A percentile compares a stretch with the other conserved stretches of the same genome.
Evolutionary conservation across 1,140 invertebrate species (phyloP).

Genomic region (Heliconius congener): DNA sequence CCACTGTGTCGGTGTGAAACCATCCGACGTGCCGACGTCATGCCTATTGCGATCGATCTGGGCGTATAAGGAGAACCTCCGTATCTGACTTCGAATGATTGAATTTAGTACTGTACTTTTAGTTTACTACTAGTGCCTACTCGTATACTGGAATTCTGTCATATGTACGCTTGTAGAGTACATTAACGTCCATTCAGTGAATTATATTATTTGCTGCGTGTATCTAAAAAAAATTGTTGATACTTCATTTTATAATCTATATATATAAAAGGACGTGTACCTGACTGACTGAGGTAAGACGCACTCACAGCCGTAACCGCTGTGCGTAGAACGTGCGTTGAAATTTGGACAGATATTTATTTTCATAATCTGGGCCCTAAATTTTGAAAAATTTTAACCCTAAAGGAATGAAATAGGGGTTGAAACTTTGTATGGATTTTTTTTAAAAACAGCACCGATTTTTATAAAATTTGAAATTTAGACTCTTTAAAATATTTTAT

Average conservation of each 20-base stretch:
- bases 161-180: not conserved
- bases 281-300: no score
- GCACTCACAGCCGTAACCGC: no score
- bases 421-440: no score
- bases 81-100: not conserved
- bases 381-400: no score
- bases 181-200: not conserved
- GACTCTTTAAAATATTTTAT: no score
- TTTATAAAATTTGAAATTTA: no score
- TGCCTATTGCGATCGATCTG: constrained; percentile 25
- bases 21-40: constrained; percentile 43
- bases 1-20: constrained; percentile 54
- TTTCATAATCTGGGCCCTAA: no score
- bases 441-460: no score
- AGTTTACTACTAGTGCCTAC: not conserved
- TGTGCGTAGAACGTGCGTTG: no score
- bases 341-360: no score
- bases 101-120: constrained; percentile 1
- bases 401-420: no score
- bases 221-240: not conserved
- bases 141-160: not conserved
- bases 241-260: not conserved
- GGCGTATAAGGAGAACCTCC: constrained; percentile 40
- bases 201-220: not conserved
- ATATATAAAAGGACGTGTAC: no score